Conservation (phyloP, 2,888 invertebrate species). For the Nineta flava region DNA sequence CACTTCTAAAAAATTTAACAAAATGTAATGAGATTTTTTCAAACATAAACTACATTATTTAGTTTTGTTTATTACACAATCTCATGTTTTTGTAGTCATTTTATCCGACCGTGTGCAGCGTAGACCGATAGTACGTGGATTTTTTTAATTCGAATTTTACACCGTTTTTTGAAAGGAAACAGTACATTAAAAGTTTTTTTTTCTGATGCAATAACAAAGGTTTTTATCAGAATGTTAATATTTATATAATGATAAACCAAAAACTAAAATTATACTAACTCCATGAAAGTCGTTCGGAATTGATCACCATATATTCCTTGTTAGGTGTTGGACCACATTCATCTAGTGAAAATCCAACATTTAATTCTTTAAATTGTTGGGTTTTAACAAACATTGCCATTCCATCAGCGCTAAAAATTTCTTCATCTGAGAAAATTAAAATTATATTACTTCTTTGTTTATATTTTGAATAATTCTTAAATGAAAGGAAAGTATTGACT, state of each 20-base stretch:
- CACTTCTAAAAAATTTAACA: no score
- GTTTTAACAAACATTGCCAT: slow-evolving; percentile 63
- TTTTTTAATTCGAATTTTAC: neutral
- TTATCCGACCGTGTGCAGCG: no score
- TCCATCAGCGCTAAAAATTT: slow-evolving; percentile 68
- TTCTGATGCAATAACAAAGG: neutral
- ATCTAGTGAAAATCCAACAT: slow-evolving; percentile 73
- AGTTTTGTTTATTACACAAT: no score
- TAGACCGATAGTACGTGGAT: no score
- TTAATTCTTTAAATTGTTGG: slow-evolving; percentile 57
- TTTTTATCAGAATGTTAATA: neutral
- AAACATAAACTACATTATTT: no score
- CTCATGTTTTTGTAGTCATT: no score
- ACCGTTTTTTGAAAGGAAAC: neutral
- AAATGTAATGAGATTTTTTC: no score
- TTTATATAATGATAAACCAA: neutral
- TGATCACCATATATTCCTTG: slow-evolving; percentile 49
- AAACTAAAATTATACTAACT: slow-evolving; percentile 39
- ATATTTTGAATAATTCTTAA: no score
- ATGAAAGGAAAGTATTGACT: no score
- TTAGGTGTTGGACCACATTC: slow-evolving; percentile 65
- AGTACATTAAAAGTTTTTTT: no score
- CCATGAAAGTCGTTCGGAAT: slow-evolving; percentile 69
- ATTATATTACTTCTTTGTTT: slow-evolving; percentile 4
- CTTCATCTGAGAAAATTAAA: slow-evolving; percentile 57